phyloP scores from a whole-genome alignment of 2,113 vertebrate species.

The Meles meles region DNA sequence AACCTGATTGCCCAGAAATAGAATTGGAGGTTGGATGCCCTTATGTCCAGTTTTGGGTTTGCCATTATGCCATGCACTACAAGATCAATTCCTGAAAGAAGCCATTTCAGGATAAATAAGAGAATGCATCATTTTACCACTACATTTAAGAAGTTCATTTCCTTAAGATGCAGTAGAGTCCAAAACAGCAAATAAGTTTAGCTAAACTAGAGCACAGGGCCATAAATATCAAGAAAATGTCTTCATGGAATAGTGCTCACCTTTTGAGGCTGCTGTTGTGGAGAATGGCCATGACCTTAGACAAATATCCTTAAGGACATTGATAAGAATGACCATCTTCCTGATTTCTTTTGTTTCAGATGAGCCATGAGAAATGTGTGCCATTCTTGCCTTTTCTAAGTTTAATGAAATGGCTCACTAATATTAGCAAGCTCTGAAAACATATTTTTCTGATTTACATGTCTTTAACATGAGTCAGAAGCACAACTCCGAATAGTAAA shows the following conservation, averaged over 20 bases:
- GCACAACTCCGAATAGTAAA: conserved; percentile 47
- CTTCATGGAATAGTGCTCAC: not conserved
- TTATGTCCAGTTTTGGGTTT: not conserved
- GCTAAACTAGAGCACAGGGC: not conserved
- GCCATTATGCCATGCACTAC: not conserved
- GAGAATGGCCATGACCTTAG: not conserved
- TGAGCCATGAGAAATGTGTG: not conserved
- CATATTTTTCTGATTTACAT: conserved; percentile 48
- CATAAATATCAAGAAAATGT: not conserved
- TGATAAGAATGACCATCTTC: not conserved
- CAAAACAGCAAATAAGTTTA: not conserved
- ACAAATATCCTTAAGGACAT: not conserved
- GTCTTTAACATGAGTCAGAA: conserved; percentile 44
- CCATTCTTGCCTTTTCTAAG: conserved; percentile 32
- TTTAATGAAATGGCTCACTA: conserved; percentile 36
- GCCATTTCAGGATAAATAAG: not conserved
- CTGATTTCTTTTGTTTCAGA: conserved; percentile 26
- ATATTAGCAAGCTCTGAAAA: conserved; percentile 51
- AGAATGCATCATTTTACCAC: not conserved
- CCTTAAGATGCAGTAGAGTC: not conserved
- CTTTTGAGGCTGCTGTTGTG: not conserved
- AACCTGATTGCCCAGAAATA: not conserved
- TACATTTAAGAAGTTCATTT: not conserved
- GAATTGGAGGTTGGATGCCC: not conserved
- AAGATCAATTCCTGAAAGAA: not conserved